Conservation (phyloP, 2,888 invertebrate genomes). For the Osmoderma eremita region DNA sequence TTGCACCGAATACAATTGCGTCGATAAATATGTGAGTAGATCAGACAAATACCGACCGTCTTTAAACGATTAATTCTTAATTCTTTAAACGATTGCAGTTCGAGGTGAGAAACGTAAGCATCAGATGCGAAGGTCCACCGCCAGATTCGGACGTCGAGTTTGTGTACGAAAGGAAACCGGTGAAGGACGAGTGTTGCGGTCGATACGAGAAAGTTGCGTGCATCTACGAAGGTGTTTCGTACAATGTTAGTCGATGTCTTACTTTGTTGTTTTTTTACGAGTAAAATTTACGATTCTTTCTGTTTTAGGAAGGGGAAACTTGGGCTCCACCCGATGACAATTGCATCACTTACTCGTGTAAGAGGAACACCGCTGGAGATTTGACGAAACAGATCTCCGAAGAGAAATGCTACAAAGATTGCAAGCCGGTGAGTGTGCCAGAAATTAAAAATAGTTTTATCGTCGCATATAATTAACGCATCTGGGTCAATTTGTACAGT, state of each 20-base stretch:
- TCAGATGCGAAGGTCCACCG: constrained; percentile 1
- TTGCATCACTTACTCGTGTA: not conserved
- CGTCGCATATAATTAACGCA: too few relatives aligned
- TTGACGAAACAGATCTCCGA: not conserved
- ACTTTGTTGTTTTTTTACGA: not conserved
- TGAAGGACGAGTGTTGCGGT: constrained; percentile 69
- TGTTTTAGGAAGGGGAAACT: constrained; percentile 8
- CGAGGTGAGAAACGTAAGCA: not conserved
- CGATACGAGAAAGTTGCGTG: constrained; percentile 68
- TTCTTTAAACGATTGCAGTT: not conserved
- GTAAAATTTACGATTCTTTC: not conserved
- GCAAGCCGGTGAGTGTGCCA: constrained; percentile 1
- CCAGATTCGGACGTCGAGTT: constrained; percentile 63
- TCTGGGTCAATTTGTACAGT: too few relatives aligned
- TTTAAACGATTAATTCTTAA: not conserved
- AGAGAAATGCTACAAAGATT: not conserved
- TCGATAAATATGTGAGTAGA: constrained; percentile 53
- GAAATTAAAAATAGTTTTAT: too few relatives aligned
- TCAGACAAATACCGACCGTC: not conserved
- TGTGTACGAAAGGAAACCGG: constrained; percentile 63
- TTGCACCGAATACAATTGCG: constrained; percentile 72
- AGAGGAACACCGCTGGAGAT: not conserved
- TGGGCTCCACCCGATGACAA: constrained; percentile 2
- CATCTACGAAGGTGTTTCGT: constrained; percentile 63
- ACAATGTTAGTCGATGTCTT: constrained; percentile 62